A percentile compares a stretch with the other conserved stretches of the same genome.
These are phyloP conservation scores for Zaprionus ornatus DNA, from an alignment of 1,140 invertebrate species.

Conservation along the genomic window DNA sequence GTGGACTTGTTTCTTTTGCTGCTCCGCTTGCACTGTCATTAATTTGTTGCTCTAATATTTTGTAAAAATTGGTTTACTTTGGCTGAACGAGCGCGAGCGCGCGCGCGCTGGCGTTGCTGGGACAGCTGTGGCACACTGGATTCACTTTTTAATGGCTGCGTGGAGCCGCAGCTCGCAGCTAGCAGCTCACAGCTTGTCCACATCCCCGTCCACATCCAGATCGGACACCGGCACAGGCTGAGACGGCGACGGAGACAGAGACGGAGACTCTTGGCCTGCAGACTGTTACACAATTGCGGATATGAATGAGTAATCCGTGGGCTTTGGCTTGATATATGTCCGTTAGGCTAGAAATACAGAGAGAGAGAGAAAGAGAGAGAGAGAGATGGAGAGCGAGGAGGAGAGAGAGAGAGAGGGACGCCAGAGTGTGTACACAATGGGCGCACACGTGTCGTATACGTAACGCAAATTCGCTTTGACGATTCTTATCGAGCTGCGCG, in stretches of 20 bases:
- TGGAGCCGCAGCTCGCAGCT: slow-evolving; percentile 26
- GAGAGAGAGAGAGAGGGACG: not conserved
- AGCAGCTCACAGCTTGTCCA: no score
- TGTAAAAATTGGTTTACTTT: slow-evolving; percentile 69
- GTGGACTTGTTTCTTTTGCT: slow-evolving; percentile 7
- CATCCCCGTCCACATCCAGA: slow-evolving; percentile 43
- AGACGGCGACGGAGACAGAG: not conserved
- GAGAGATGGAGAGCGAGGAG: not conserved
- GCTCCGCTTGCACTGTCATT: slow-evolving; percentile 63
- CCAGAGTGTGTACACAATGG: slow-evolving; percentile 46
- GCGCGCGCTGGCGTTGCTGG: slow-evolving; percentile 3
- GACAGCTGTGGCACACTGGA: slow-evolving; percentile 60
- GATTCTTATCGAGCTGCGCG: slow-evolving; percentile 67
- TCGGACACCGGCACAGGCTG: slow-evolving; percentile 5
- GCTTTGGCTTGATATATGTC: slow-evolving; percentile 80
- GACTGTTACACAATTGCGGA: slow-evolving; percentile 76
- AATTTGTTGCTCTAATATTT: slow-evolving; percentile 81
- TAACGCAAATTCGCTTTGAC: slow-evolving; percentile 74
- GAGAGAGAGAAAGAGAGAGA: slow-evolving; percentile 21
- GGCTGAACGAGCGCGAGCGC: slow-evolving; percentile 46
- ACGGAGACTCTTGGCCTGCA: not conserved
- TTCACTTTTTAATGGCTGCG: slow-evolving; percentile 81
- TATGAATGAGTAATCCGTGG: slow-evolving; percentile 82
- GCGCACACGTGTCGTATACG: slow-evolving; percentile 80
- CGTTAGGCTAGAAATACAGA: slow-evolving; percentile 41